Evolutionary conservation across 2,888 invertebrate genomes (phyloP).

Genomic region (Hypsopygia costalis): DNA sequence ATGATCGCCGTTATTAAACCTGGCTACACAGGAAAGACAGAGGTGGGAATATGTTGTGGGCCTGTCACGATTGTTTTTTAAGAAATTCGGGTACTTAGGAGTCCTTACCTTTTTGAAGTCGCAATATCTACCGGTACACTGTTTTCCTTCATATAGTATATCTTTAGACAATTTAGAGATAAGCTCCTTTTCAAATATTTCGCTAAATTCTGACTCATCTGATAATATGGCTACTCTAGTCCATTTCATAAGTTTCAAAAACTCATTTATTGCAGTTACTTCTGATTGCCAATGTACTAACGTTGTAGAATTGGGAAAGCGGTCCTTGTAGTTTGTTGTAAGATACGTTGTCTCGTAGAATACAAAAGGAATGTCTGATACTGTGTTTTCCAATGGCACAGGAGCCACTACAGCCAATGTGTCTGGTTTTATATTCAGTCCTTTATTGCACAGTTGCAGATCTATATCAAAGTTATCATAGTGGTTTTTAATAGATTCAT

Average conservation of each 20-base stretch:
- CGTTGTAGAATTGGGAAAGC: conserved; percentile 12
- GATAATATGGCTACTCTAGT: conserved; percentile 35
- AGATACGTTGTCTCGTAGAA: conserved; percentile 23
- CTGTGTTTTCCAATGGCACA: conserved; percentile 2
- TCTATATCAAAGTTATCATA: not conserved
- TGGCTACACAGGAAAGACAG: too few relatives aligned
- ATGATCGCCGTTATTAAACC: too few relatives aligned
- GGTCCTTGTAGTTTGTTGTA: conserved; percentile 5
- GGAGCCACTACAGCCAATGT: conserved; percentile 19
- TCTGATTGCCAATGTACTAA: conserved; percentile 6
- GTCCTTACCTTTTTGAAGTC: conserved; percentile 2
- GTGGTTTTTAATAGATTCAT: not conserved
- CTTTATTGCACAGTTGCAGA: not conserved
- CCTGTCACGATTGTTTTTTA: too few relatives aligned
- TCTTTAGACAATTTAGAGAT: not conserved
- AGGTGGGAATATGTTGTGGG: too few relatives aligned
- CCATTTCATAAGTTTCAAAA: conserved; percentile 27
- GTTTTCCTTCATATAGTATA: not conserved
- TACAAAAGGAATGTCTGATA: conserved; percentile 11
- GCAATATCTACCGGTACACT: not conserved
- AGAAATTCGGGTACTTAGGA: too few relatives aligned
- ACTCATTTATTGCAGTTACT: conserved; percentile 16
- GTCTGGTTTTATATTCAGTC: not conserved
- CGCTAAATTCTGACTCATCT: conserved; percentile 31
- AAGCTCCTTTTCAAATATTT: conserved; percentile 24